phyloP scores from a whole-genome alignment of 2,113 vertebrate genomes.

The Albula goreensis region DNA sequence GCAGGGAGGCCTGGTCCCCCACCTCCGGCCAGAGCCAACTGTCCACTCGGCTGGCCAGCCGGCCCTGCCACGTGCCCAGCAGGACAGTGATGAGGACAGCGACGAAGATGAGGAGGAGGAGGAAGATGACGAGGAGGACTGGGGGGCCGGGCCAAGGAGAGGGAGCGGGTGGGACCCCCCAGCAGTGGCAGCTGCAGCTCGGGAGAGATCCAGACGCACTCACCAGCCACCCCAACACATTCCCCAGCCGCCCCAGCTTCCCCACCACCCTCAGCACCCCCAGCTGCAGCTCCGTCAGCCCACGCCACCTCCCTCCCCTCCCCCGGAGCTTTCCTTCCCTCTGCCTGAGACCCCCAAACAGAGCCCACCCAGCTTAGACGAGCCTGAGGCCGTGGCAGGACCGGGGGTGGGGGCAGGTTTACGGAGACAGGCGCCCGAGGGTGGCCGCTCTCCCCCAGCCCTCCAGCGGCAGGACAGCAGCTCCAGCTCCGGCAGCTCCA shows the following conservation, averaged over 20 bases:
- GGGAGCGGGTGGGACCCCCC: conserved; percentile 52
- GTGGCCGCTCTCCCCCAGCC: conserved; percentile 48
- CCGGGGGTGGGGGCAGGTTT: neutral
- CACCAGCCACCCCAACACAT: conserved; percentile 38
- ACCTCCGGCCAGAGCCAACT: neutral
- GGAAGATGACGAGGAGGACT: conserved; percentile 65
- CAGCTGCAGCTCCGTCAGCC: conserved; percentile 68
- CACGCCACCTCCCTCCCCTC: conserved; percentile 73
- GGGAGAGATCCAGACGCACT: conserved; percentile 66
- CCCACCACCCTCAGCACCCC: conserved; percentile 58
- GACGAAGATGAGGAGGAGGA: conserved; percentile 66
- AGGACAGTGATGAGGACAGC: conserved; percentile 67
- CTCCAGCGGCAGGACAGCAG: conserved; percentile 62
- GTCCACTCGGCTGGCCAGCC: conserved; percentile 3
- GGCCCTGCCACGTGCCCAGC: conserved; percentile 37
- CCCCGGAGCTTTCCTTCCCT: conserved; percentile 71
- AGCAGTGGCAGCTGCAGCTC: conserved; percentile 47
- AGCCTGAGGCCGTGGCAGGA: conserved; percentile 18
- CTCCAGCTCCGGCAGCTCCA: conserved; percentile 72
- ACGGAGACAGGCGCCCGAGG: conserved; percentile 44
- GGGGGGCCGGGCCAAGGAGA: conserved; percentile 47
- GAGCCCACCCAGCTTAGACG: conserved; percentile 66
- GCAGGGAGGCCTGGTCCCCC: neutral
- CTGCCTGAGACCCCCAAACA: conserved; percentile 76
- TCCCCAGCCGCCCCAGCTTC: conserved; percentile 1